Conservation (phyloP, 2,113 vertebrate species). For the Coturnix japonica region DNA sequence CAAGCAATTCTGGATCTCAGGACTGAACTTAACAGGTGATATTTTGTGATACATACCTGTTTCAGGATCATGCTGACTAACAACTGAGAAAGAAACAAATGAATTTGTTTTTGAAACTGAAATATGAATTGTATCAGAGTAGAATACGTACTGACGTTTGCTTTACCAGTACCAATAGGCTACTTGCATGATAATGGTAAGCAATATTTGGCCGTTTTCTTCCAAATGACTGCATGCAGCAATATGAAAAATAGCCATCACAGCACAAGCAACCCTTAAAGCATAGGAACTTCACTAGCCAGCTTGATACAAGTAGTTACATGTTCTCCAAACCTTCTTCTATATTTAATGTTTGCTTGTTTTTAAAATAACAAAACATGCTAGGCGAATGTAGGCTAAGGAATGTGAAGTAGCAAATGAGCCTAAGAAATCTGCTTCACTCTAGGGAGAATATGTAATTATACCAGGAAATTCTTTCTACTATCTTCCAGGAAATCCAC, state of each 20-base stretch:
- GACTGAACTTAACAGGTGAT: not conserved
- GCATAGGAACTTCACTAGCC: not conserved
- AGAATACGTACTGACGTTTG: not conserved
- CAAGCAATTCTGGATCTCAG: not conserved
- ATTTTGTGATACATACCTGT: not conserved
- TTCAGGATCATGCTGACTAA: not conserved
- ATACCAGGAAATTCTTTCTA: slow-evolving; percentile 60
- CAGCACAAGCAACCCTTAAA: not conserved
- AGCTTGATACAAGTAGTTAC: not conserved
- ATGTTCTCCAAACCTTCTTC: not conserved
- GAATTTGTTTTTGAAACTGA: not conserved
- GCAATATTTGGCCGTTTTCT: not conserved
- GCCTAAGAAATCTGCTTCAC: slow-evolving; percentile 10
- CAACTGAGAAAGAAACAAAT: not conserved
- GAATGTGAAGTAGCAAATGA: slow-evolving; percentile 6
- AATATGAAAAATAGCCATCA: not conserved
- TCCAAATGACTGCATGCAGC: not conserved
- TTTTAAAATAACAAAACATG: not conserved
- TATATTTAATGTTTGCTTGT: not conserved
- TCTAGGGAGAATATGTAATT: slow-evolving; percentile 25
- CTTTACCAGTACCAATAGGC: not conserved
- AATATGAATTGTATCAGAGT: not conserved
- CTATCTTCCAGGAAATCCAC: slow-evolving; percentile 65
- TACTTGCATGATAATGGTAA: not conserved
- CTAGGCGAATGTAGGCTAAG: not conserved